A percentile compares a stretch with the other conserved stretches of the same genome.
phyloP scores from a whole-genome alignment of 2,797 vertebrate genomes.

The Galago senegalensis region DNA sequence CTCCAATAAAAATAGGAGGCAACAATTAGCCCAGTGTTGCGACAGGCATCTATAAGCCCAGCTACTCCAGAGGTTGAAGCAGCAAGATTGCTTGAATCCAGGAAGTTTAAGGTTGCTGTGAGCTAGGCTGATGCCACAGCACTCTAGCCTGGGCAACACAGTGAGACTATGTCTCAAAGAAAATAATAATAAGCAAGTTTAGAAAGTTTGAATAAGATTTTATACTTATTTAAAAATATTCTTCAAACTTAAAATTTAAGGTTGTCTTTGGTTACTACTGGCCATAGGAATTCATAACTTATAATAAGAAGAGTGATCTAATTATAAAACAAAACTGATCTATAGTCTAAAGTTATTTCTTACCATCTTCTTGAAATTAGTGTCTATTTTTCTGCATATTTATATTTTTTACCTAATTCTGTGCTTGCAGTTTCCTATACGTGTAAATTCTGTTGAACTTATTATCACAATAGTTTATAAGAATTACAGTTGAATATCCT shows the following conservation, averaged over 20 bases:
- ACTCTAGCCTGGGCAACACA: no score
- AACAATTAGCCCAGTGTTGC: no score
- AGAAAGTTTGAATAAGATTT: neutral
- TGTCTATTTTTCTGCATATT: neutral
- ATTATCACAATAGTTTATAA: neutral
- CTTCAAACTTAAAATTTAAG: slow-evolving; percentile 24
- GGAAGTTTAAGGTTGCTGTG: no score
- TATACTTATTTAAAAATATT: slow-evolving; percentile 1
- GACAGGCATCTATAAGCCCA: no score
- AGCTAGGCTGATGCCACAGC: no score
- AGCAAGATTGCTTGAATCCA: no score
- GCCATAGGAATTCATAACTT: neutral
- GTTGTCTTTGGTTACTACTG: neutral
- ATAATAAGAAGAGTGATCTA: neutral
- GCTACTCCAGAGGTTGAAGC: no score
- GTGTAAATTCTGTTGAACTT: neutral
- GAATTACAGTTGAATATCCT: slow-evolving; percentile 2
- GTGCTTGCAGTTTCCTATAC: neutral
- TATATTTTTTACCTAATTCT: slow-evolving; percentile 21
- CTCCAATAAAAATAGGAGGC: no score
- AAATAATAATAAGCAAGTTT: neutral
- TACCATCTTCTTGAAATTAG: neutral
- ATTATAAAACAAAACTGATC: neutral
- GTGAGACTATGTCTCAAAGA: no score
- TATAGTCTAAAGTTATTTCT: neutral